A percentile compares a stretch with the other conserved stretches of the same genome.
phyloP scores from a whole-genome alignment of 1,140 invertebrate species.

The Plutomurus gul region DNA sequence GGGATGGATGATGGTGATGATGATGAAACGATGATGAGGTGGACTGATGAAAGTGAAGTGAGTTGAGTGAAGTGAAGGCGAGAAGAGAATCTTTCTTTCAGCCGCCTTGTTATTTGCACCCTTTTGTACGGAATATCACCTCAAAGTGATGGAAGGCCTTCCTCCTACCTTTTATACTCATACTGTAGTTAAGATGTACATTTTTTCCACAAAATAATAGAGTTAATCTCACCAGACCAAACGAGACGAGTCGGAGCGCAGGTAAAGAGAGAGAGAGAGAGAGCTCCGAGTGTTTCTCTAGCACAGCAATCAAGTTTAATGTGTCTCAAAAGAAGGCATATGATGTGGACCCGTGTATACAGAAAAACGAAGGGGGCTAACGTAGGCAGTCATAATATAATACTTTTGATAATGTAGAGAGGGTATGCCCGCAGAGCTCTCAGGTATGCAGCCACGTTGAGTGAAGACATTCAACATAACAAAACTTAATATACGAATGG shows the following conservation, averaged over 20 bases:
- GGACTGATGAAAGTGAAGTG: constrained; percentile 11
- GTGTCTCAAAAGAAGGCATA: too few relatives aligned
- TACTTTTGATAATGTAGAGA: background rate
- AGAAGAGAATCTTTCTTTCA: background rate
- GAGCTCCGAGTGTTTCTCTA: background rate
- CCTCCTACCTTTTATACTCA: constrained; percentile 9
- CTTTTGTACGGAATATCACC: constrained; percentile 7
- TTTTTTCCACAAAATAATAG: background rate
- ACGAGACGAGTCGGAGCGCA: background rate
- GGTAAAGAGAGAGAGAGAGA: too few relatives aligned
- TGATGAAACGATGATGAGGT: background rate
- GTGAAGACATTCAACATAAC: background rate
- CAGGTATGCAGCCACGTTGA: background rate
- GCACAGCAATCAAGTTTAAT: background rate
- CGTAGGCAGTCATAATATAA: background rate
- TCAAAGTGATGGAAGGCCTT: background rate
- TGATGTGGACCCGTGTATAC: too few relatives aligned
- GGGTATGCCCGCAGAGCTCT: too few relatives aligned
- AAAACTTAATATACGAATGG: background rate
- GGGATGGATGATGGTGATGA: background rate
- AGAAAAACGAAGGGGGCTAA: background rate
- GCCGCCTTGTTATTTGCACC: constrained; percentile 40
- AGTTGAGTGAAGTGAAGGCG: constrained; percentile 15
- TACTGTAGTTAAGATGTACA: background rate
- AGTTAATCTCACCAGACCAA: background rate